Conservation (phyloP, 2,113 vertebrate species). For the Benitochromis conjunctus region DNA sequence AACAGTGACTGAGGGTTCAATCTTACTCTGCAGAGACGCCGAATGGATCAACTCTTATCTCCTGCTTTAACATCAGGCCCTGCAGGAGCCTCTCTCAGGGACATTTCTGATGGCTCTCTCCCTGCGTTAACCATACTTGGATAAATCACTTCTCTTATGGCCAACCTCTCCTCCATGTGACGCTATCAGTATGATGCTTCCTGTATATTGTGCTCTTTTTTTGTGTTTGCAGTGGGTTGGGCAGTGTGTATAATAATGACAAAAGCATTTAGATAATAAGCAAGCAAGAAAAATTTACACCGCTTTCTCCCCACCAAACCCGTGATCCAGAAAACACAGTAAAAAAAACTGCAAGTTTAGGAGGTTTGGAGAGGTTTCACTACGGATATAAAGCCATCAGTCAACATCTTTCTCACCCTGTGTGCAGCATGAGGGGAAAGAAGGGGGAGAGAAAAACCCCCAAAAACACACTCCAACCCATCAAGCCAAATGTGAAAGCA, state of each 20-base stretch:
- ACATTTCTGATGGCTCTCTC: conserved; percentile 53
- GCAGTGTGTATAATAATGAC: neutral
- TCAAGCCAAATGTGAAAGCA: conserved; percentile 1
- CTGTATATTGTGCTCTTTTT: neutral
- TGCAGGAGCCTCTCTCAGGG: conserved; percentile 25
- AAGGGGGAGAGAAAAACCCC: neutral
- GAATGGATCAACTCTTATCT: conserved; percentile 59
- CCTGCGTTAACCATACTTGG: neutral
- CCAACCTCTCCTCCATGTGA: conserved; percentile 23
- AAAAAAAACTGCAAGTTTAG: neutral
- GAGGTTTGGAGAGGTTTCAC: neutral
- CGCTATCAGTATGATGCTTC: conserved; percentile 16
- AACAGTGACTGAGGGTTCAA: conserved; percentile 11
- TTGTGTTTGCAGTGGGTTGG: conserved; percentile 5
- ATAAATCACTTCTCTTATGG: conserved; percentile 33
- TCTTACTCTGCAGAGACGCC: conserved; percentile 4
- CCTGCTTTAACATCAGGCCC: conserved; percentile 43
- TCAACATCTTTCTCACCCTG: neutral
- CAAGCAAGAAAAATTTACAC: neutral
- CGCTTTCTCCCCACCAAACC: neutral
- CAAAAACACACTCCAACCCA: neutral
- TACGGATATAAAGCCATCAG: neutral
- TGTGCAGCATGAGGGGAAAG: neutral
- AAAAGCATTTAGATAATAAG: conserved; percentile 21
- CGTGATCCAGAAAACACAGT: neutral